Conservation (phyloP, 2,797 vertebrate species). For the Capromys pilorides region DNA sequence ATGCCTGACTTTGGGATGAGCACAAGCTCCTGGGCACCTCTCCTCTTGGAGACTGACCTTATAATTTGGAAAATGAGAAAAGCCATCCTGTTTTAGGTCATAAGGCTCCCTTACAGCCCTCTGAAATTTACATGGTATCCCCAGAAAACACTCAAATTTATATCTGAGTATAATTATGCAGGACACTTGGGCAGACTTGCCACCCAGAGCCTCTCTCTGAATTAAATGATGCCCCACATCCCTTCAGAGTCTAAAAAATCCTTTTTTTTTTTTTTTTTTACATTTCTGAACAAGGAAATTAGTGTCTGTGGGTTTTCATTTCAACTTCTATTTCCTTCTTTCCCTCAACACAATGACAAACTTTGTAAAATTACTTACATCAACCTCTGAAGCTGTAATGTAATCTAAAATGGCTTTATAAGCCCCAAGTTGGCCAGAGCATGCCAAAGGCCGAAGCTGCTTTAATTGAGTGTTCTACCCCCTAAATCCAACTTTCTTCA, state of each 20-base stretch:
- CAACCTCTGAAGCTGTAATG: background rate
- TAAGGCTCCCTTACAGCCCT: background rate
- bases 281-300: background rate
- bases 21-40: background rate
- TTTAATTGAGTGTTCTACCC: background rate
- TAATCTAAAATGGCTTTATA: constrained; percentile 19
- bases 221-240: background rate
- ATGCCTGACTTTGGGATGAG: background rate
- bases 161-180: background rate
- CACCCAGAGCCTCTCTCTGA: background rate
- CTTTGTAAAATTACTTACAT: background rate
- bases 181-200: background rate
- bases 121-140: background rate
- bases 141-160: background rate
- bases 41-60: background rate
- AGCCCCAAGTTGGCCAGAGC: background rate
- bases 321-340: constrained; percentile 10
- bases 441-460: background rate
- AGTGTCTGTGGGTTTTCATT: background rate
- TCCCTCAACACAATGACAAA: background rate
- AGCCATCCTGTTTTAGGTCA: background rate
- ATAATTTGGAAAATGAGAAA: background rate
- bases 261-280: background rate
- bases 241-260: background rate
- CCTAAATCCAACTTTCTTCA: background rate